Evolutionary conservation across 2,113 vertebrate species (phyloP), one percentile per base, ranked within the genome.

Genomic region (Apteryx mantelli): DNA sequence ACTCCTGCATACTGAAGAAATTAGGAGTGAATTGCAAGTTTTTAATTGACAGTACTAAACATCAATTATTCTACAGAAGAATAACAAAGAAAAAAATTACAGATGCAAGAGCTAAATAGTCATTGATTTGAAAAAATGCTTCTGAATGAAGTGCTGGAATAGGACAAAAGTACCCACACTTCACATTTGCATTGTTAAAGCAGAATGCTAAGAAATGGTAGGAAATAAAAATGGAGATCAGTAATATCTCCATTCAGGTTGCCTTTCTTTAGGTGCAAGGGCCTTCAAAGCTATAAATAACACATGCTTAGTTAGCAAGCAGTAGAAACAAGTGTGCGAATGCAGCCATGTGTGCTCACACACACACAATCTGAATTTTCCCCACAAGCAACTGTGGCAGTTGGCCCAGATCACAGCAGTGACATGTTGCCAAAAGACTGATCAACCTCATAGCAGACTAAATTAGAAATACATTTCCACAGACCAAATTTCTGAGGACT

Each of bases 11-110:
- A 48, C 65, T 93, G 88, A 81, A 90, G 79, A 96, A 95, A 95
- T 96, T 75, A 69, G 84, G 68, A 88, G 90, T 75, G 88, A 94
- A 95, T 79, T 90, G 60, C 52, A 82, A 95, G 82, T 81, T 87
- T 91, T 95, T 95, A 97, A 97, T 60, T 94, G 95, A 95, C 76
- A 88, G 42, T 82, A 93, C 82, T 96, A 96, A 97, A 91, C 95
- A 95, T 96, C 89, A 93, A 91, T 93, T 96, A 97, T 38, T 81
- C 91, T 79, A 84, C 75, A 94, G 85, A 78, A 88, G 68, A 95
- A 88, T 78, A 95, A 90, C 91, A 93, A 91, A 82, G 89, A 82
- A 81, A 89, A 93, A 94, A 95, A 97, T 95, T 94, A 91, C 95
- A 96, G 96, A 94, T 97, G 89, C 91, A 89, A 86, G 68, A 95